A percentile compares a stretch with the other conserved stretches of the same genome.
phyloP scores from a whole-genome alignment of 2,888 invertebrate genomes.

The Cheilosia variabilis region DNA sequence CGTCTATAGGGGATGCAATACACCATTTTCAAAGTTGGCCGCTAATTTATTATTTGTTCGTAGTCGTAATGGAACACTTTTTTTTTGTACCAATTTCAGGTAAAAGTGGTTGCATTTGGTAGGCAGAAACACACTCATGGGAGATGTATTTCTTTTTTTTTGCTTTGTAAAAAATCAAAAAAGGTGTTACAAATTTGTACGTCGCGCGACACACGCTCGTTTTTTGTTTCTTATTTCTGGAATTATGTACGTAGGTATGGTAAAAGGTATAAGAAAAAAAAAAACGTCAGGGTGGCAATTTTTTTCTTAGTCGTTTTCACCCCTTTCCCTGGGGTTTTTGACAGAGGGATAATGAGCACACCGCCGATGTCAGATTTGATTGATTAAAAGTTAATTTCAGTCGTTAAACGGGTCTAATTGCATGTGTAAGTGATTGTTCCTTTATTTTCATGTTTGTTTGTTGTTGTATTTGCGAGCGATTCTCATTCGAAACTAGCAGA shows the following conservation, averaged over 20 bases:
- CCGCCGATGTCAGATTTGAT: constrained; percentile 35
- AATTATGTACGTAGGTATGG: too few relatives aligned
- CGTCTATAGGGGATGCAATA: neutral
- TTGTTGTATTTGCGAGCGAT: neutral
- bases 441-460: neutral
- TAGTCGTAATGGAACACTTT: constrained; percentile 18
- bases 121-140: constrained; percentile 23
- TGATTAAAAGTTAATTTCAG: constrained; percentile 45
- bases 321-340: constrained; percentile 12
- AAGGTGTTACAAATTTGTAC: constrained; percentile 59
- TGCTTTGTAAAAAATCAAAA: constrained; percentile 1
- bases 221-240: constrained; percentile 23
- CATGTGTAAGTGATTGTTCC: constrained; percentile 18
- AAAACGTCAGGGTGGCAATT: constrained; percentile 40
- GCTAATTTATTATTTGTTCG: constrained; percentile 53
- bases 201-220: constrained; percentile 29
- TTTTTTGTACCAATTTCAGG: constrained; percentile 19
- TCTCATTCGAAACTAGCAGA: too few relatives aligned
- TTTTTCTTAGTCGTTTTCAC: constrained; percentile 14
- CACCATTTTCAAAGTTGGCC: constrained; percentile 26
- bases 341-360: constrained; percentile 4
- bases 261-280: neutral
- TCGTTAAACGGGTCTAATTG: constrained; percentile 42
- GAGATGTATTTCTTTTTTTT: constrained; percentile 2
- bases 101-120: constrained; percentile 15